Base-by-base conservation (phyloP, 2,888 invertebrate genomes). In the Spisula subtruncata region DNA sequence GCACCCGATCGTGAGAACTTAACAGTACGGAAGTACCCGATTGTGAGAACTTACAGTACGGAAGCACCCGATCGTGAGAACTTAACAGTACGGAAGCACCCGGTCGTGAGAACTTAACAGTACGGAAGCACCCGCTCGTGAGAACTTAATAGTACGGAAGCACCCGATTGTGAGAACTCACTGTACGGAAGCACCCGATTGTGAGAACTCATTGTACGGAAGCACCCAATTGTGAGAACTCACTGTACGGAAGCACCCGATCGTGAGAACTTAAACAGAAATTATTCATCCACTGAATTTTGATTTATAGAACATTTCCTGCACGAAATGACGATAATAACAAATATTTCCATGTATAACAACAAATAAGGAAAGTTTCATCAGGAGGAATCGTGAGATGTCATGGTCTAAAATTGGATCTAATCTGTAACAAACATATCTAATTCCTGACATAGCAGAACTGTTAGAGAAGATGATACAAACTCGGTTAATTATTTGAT, bases 221-320 rank as follows among this genome's bases (percentile, higher is more conserved):
- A n/a, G n/a, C n/a, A n/a, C n/a, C n/a, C n/a, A n/a, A n/a, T n/a
- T n/a, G n/a, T n/a, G n/a, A n/a, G n/a, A n/a, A n/a, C n/a, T n/a
- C n/a, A n/a, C n/a, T 10, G 60, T 25, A 66, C 60, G 10, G 5
- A 66, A 25, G 25, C 6, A 66, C 60, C 60, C 25, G 25, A 6
- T 25, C 60, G 60, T 66, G 60, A 66, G 60, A 66, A 66, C 25
- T 66, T 25, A n/a, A n/a, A 66, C 60, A 66, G 60, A 66, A 66
- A 66, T 66, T 25, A 66, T 66, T 25, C 60, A 25, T 66, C 60
- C 25, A 66, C 20, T 25, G 25, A 25, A 6, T n/a, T n/a, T n/a
- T 66, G 60, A 66, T 66, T 66, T 66, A 66, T 66, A 66, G n/a
- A 12, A 8, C 60, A 66, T 66, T 10, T n/a, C 4, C 25, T 66